phyloP scores from a whole-genome alignment of 2,113 vertebrate species.

The Gila orcuttii region DNA sequence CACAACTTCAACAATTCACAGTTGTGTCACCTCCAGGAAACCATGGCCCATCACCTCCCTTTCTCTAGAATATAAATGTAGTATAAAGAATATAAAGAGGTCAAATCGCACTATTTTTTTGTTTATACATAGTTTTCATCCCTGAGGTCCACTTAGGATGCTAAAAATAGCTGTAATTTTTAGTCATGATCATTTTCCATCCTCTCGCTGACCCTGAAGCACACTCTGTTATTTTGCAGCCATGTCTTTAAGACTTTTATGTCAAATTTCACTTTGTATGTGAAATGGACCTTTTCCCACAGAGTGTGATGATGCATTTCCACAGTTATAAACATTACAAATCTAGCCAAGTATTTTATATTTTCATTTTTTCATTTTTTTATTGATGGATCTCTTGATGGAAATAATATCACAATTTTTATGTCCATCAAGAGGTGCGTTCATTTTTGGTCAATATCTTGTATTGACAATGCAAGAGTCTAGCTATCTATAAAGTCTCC shows the following conservation, averaged over 20 bases:
- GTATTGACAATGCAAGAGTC: too few species aligned
- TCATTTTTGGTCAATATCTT: too few species aligned
- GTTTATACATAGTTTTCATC: not conserved
- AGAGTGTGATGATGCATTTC: not conserved
- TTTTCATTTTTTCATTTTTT: too few species aligned
- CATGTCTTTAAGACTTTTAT: not conserved
- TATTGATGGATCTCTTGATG: too few species aligned
- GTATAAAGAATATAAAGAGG: not conserved
- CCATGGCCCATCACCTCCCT: not conserved
- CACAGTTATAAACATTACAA: not conserved
- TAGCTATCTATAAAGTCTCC: too few species aligned
- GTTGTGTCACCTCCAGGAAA: conserved; percentile 14
- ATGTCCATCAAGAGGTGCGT: too few species aligned
- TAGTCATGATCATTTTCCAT: not conserved
- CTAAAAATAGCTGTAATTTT: not conserved
- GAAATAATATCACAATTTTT: too few species aligned
- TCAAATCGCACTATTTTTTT: not conserved
- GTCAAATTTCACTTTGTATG: not conserved
- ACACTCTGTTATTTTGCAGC: not conserved
- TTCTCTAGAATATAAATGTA: not conserved
- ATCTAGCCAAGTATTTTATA: not conserved
- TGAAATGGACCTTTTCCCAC: not conserved
- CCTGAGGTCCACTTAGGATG: conserved; percentile 5
- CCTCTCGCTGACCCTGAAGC: not conserved
- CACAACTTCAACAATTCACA: conserved; percentile 29